Conservation (phyloP, 2,113 vertebrate genomes). For the Myrmophylax atrothorax region DNA sequence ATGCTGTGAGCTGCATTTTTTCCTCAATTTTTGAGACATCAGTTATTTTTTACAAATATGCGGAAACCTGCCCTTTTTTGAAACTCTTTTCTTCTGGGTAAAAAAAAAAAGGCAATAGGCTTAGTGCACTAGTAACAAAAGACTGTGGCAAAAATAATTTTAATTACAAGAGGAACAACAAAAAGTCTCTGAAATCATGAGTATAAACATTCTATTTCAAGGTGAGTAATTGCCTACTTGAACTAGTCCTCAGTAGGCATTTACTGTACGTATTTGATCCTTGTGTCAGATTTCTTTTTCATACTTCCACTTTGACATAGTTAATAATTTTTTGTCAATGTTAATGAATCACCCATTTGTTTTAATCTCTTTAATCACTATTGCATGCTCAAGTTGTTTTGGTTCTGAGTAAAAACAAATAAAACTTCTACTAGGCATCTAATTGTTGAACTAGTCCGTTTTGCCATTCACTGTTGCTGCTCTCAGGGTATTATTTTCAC, state of each 20-base stretch:
- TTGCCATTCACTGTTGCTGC: neutral
- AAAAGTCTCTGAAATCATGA: neutral
- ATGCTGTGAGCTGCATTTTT: neutral
- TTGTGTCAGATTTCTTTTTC: neutral
- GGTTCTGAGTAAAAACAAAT: conserved; percentile 24
- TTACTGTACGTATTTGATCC: neutral
- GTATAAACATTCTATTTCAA: neutral
- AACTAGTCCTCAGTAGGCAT: neutral
- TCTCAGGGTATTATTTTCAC: neutral
- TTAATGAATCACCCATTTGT: conserved; percentile 52
- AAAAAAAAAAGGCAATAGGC: neutral
- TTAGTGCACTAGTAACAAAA: neutral
- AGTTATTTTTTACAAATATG: neutral
- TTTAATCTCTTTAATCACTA: conserved; percentile 44
- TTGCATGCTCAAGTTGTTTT: conserved; percentile 47
- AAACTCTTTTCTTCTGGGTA: neutral
- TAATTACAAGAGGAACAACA: neutral
- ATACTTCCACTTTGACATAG: neutral
- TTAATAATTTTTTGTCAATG: neutral
- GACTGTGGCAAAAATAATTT: neutral
- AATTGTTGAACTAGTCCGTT: neutral
- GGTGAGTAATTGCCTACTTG: neutral
- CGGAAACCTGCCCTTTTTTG: neutral
- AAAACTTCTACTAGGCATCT: conserved; percentile 1
- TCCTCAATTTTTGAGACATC: neutral